These are phyloP conservation scores for Sebastes baramenuke DNA, from an alignment of 2,797 vertebrate species.

Conservation along the genomic window DNA sequence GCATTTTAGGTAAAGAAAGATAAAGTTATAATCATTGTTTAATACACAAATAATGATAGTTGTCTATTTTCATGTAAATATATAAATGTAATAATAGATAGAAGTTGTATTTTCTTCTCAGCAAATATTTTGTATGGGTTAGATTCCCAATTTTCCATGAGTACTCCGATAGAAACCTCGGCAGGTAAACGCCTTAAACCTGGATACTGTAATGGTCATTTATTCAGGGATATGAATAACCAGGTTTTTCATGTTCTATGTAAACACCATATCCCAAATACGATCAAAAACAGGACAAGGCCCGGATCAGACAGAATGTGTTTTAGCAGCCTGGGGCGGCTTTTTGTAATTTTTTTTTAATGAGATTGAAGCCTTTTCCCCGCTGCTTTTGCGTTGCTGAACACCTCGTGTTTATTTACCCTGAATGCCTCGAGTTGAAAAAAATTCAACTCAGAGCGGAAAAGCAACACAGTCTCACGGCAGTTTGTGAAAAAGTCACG, in stretches of 20 bases:
- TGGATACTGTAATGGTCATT: background rate
- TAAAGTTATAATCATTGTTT: conserved; percentile 7
- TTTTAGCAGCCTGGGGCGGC: too few species aligned
- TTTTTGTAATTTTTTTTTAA: too few species aligned
- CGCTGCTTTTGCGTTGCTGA: too few species aligned
- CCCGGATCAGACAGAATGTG: background rate
- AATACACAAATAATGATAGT: conserved; percentile 19
- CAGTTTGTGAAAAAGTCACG: too few species aligned
- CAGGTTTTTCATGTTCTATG: background rate
- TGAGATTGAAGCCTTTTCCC: too few species aligned
- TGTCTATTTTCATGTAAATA: conserved; percentile 12
- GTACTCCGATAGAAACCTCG: background rate
- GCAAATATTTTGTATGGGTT: conserved; percentile 1
- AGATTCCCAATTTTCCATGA: conserved; percentile 14
- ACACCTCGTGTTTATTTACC: too few species aligned
- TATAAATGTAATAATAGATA: conserved; percentile 42
- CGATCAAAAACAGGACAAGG: background rate
- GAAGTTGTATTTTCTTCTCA: conserved; percentile 9
- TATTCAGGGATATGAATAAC: background rate
- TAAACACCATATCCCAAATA: background rate
- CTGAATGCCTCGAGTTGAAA: too few species aligned
- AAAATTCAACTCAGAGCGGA: too few species aligned
- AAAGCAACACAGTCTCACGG: too few species aligned
- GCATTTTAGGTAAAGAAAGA: conserved; percentile 22
- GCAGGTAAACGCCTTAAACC: background rate